Percentiles rank a stretch among this genome's conserved stretches.
Conservation (phyloP, 2,797 vertebrate species). For the Bradypodion ventrale region DNA sequence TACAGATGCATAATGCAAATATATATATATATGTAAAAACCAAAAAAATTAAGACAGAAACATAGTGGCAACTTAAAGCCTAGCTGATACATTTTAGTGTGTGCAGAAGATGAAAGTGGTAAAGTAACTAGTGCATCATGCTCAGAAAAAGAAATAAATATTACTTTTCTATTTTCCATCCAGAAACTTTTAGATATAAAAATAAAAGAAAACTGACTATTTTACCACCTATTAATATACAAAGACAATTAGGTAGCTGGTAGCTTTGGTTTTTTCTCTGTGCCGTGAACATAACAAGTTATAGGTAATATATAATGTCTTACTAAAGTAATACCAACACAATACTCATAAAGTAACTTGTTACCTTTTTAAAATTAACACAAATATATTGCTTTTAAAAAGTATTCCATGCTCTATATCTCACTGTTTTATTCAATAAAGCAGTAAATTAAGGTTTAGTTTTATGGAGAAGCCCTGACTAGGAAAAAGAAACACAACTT, state of each 20-base stretch:
- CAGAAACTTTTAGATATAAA: background rate
- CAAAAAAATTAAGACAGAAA: background rate
- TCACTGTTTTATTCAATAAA: background rate
- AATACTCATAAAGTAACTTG: background rate
- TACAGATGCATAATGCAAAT: no score
- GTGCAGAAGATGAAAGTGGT: background rate
- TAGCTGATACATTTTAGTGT: no score
- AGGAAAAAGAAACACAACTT: slow-evolving; percentile 6
- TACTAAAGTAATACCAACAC: no score
- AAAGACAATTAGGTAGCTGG: background rate
- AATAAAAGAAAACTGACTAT: background rate
- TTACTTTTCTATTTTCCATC: background rate
- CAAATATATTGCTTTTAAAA: background rate
- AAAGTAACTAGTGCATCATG: background rate
- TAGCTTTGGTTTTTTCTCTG: background rate
- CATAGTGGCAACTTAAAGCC: no score
- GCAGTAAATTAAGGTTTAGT: background rate
- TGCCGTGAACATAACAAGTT: no score
- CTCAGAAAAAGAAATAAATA: background rate
- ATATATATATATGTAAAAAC: slow-evolving; percentile 26
- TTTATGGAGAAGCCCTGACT: slow-evolving; percentile 18
- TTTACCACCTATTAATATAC: background rate
- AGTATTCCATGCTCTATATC: background rate
- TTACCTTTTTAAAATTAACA: background rate
- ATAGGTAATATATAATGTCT: no score